Percentiles rank a stretch among this genome's conserved stretches.
phyloP scores from a whole-genome alignment of 2,888 invertebrate species.

The Apeira syringaria region DNA sequence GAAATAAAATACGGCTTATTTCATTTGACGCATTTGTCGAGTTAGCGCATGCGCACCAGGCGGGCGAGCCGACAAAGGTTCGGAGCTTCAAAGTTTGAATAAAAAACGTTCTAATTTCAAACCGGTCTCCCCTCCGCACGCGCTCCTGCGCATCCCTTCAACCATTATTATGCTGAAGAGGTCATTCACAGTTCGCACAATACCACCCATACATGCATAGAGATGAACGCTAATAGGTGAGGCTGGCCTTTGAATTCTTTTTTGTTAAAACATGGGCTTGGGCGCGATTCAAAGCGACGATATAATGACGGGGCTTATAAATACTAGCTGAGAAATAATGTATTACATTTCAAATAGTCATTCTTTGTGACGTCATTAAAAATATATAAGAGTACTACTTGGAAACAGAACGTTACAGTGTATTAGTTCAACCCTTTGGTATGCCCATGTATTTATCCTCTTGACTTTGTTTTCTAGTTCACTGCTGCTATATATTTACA shows the following conservation, averaged over 20 bases:
- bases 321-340: constrained; percentile 9
- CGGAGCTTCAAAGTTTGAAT: constrained; percentile 48
- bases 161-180: constrained; percentile 81
- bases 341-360: constrained; percentile 5
- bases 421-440: too few relatives aligned
- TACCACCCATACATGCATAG: constrained; percentile 66
- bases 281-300: constrained; percentile 27
- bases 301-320: constrained; percentile 22
- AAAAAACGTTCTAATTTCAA: constrained; percentile 83
- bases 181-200: constrained; percentile 83
- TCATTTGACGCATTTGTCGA: constrained; percentile 81
- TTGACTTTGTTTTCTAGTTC: too few relatives aligned
- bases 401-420: too few relatives aligned
- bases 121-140: constrained; percentile 79
- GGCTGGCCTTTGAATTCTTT: constrained; percentile 49
- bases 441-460: too few relatives aligned
- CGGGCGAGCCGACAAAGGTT: constrained; percentile 77
- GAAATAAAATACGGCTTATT: constrained; percentile 80
- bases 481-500: too few relatives aligned
- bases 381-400: too few relatives aligned
- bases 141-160: constrained; percentile 81
- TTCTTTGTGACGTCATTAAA: constrained; percentile 3
- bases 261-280: constrained; percentile 30
- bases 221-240: constrained; percentile 63
- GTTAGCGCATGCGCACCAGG: constrained; percentile 80